Evolutionary conservation across 2,888 invertebrate species (phyloP).

Genomic region (Acanthacorydalis orientalis): DNA sequence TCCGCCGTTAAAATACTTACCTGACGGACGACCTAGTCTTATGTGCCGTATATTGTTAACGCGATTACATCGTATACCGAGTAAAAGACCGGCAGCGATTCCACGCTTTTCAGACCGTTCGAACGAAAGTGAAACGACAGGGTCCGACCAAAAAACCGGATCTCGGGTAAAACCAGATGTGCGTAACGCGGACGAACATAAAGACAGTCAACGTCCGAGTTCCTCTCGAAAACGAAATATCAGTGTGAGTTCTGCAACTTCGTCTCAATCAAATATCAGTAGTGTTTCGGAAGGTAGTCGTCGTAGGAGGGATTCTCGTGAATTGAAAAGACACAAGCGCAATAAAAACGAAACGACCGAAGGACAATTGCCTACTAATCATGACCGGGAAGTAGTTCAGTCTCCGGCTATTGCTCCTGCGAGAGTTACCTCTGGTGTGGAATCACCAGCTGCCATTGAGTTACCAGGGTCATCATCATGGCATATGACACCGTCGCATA

Average conservation of each 20-base stretch:
- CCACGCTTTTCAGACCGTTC: slow-evolving; percentile 10
- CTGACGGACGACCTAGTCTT: slow-evolving; percentile 18
- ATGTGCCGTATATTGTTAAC: slow-evolving; percentile 11
- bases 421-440: slow-evolving; percentile 6
- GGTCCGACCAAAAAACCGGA: slow-evolving; percentile 8
- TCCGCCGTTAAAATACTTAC: slow-evolving; percentile 13
- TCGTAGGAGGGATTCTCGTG: slow-evolving; percentile 15
- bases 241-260: slow-evolving; percentile 24
- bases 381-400: slow-evolving; percentile 40
- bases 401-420: slow-evolving; percentile 13
- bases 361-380: slow-evolving; percentile 37
- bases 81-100: slow-evolving; percentile 6
- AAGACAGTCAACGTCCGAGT: slow-evolving; percentile 5
- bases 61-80: slow-evolving; percentile 13
- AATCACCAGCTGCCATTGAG: slow-evolving; percentile 8
- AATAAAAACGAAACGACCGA: slow-evolving; percentile 18
- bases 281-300: slow-evolving; percentile 19
- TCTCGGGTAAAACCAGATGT: slow-evolving; percentile 15
- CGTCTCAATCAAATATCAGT: slow-evolving; percentile 22
- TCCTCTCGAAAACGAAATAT: slow-evolving; percentile 9
- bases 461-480: slow-evolving; percentile 1
- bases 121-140: slow-evolving; percentile 11
- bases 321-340: slow-evolving; percentile 17
- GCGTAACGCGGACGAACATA: slow-evolving; percentile 19
- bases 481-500: slow-evolving; percentile 10